These are phyloP conservation scores for Streptopelia turtur DNA, from an alignment of 2,797 vertebrate species.

Conservation along the genomic window DNA sequence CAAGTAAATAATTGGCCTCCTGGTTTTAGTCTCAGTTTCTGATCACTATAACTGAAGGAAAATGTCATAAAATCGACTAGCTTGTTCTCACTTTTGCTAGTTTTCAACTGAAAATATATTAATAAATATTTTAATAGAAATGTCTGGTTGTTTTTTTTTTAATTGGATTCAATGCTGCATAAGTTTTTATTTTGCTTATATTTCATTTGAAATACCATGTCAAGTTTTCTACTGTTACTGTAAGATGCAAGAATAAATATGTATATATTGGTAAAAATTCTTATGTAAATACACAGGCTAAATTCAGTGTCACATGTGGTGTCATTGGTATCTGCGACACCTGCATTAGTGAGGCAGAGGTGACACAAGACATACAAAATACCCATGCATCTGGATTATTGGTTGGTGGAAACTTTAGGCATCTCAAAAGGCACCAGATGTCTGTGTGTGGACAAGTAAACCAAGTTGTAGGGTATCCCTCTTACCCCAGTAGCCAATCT, in stretches of 20 bases:
- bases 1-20: neutral
- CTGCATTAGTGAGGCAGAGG: neutral
- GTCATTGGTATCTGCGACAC: neutral
- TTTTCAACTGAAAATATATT: neutral
- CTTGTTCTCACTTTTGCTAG: neutral
- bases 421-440: neutral
- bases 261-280: neutral
- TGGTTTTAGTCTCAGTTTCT: neutral
- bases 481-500: neutral
- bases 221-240: neutral
- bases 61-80: neutral
- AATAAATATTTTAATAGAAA: neutral
- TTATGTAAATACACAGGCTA: neutral
- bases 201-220: neutral
- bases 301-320: neutral
- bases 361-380: neutral
- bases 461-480: neutral
- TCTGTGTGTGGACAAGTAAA: neutral
- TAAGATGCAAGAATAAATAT: neutral
- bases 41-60: neutral
- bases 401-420: neutral
- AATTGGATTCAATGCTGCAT: fast-evolving
- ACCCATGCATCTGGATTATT: neutral
- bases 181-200: neutral
- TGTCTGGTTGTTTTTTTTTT: neutral